These are phyloP conservation scores for Trissolcus brochymenae DNA, from an alignment of 2,888 invertebrate genomes.

Conservation along the genomic window DNA sequence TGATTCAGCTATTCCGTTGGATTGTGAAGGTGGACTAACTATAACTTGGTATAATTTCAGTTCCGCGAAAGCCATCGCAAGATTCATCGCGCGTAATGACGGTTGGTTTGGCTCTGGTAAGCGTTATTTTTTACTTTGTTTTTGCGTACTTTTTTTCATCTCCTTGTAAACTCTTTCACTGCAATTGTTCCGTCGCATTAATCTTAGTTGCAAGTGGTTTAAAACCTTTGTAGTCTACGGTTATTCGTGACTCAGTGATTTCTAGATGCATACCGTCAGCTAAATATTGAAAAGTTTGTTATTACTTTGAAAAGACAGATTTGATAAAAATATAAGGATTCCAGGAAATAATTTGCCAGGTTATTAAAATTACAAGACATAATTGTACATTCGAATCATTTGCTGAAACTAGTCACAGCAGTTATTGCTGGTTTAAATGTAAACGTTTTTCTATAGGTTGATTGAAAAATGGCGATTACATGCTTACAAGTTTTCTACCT, in stretches of 20 bases:
- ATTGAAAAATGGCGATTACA: no score
- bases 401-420: neutral
- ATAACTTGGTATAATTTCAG: slow-evolving; percentile 50
- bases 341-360: slow-evolving; percentile 40
- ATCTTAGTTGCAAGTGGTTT: slow-evolving; percentile 58
- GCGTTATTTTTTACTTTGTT: slow-evolving; percentile 57
- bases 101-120: slow-evolving; percentile 60
- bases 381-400: slow-evolving; percentile 35
- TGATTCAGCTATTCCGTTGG: slow-evolving; percentile 39
- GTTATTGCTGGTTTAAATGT: neutral
- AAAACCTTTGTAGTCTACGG: slow-evolving; percentile 52
- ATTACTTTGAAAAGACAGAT: slow-evolving; percentile 56
- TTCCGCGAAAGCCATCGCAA: slow-evolving; percentile 60
- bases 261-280: slow-evolving; percentile 57
- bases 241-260: slow-evolving; percentile 59
- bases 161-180: slow-evolving; percentile 51
- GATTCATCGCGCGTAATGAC: slow-evolving; percentile 62
- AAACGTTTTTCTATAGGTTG: neutral
- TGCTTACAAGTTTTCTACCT: no score
- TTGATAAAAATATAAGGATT: slow-evolving; percentile 56
- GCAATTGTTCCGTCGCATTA: slow-evolving; percentile 59
- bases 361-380: slow-evolving; percentile 40
- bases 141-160: slow-evolving; percentile 55
- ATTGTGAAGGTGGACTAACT: slow-evolving; percentile 55
- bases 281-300: slow-evolving; percentile 57